Conservation (phyloP, 2,888 invertebrate genomes). For the Mellilla xanthometata region DNA sequence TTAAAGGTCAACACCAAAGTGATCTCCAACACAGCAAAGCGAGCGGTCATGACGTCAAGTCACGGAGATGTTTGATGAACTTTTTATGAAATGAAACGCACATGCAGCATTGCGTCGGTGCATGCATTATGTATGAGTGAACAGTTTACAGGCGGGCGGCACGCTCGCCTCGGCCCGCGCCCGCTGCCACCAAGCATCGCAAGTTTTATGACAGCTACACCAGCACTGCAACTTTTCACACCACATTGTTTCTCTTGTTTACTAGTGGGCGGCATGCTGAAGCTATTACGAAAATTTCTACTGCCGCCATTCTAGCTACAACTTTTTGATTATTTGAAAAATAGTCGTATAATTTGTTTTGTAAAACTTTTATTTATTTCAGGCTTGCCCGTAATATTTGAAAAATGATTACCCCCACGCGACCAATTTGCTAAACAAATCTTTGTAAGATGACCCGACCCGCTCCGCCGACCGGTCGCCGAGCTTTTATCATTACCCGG, state of each 20-base stretch:
- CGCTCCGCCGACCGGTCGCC: slow-evolving; percentile 24
- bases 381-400: slow-evolving; percentile 29
- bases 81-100: slow-evolving; percentile 16
- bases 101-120: slow-evolving; percentile 20
- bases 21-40: not conserved
- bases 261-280: slow-evolving; percentile 14
- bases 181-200: slow-evolving; percentile 29
- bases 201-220: slow-evolving; percentile 43
- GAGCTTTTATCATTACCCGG: slow-evolving; percentile 42
- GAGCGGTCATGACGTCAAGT: slow-evolving; percentile 4
- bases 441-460: slow-evolving; percentile 28
- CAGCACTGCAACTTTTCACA: slow-evolving; percentile 31
- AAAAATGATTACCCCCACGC: slow-evolving; percentile 33
- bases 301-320: not conserved
- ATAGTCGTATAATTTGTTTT: too few relatives aligned
- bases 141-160: slow-evolving; percentile 32
- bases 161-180: slow-evolving; percentile 16
- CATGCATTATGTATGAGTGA: slow-evolving; percentile 32
- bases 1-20: slow-evolving; percentile 16
- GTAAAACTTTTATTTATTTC: too few relatives aligned
- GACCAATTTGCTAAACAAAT: slow-evolving; percentile 41
- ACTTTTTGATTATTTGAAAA: too few relatives aligned
- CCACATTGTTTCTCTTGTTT: slow-evolving; percentile 21
- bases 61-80: not conserved
- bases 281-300: not conserved